Conservation (phyloP, 2,797 vertebrate species). For the Diglossa cyanea region DNA sequence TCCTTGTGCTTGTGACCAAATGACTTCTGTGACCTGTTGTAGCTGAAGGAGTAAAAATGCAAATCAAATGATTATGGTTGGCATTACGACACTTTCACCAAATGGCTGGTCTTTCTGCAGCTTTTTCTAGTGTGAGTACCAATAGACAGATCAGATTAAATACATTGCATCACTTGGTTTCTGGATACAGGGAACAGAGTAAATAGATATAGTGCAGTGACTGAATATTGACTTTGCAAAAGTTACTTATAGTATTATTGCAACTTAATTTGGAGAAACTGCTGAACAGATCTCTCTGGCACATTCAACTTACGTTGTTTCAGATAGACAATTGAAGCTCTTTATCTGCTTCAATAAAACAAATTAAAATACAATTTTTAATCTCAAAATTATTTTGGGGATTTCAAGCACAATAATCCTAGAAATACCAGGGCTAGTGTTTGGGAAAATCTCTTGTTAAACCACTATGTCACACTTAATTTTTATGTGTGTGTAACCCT, state of each 20-base stretch:
- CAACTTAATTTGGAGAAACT: background rate
- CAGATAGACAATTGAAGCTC: background rate
- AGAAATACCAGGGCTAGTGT: background rate
- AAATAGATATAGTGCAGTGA: background rate
- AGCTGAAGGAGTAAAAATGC: background rate
- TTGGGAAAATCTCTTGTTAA: background rate
- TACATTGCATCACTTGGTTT: background rate
- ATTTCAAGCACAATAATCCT: background rate
- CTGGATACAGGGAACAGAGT: background rate
- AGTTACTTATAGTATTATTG: background rate
- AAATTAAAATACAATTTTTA: background rate
- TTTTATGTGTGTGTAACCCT: background rate
- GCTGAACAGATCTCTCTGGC: background rate
- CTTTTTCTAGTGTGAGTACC: background rate
- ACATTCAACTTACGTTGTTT: accelerated
- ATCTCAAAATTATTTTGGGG: background rate
- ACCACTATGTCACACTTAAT: background rate
- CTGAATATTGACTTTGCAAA: background rate
- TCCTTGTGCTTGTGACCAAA: background rate
- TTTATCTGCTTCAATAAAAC: background rate
- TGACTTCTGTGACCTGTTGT: background rate
- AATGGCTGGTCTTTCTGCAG: background rate
- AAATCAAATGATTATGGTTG: background rate
- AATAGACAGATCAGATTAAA: background rate
- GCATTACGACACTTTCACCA: background rate